Conservation (phyloP, 2,888 invertebrate species). For the Rambutsinella grinnellia region DNA sequence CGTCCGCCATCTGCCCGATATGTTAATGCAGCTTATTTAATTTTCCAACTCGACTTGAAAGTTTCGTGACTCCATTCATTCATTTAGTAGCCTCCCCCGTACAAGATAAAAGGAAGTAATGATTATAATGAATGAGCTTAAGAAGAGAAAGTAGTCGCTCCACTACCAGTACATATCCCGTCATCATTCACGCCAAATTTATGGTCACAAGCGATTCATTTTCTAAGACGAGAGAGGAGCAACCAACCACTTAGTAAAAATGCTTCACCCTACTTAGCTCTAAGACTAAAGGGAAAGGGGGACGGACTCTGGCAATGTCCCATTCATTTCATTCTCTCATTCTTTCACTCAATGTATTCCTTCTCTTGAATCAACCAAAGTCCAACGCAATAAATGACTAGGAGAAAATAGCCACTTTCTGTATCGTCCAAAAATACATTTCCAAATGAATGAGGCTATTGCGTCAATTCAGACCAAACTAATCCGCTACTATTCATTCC, state of each 20-base stretch:
- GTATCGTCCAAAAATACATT: background rate
- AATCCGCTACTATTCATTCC: background rate
- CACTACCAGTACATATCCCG: background rate
- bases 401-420: background rate
- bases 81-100: too few species aligned
- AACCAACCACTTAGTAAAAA: background rate
- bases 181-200: background rate
- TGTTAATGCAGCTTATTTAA: background rate
- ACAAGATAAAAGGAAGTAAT: slow-evolving; percentile 7
- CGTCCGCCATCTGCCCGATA: too few species aligned
- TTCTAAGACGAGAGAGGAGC: too few species aligned
- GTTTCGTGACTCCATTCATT: too few species aligned
- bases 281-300: background rate
- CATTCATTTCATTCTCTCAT: background rate
- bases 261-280: background rate
- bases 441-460: background rate
- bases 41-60: too few species aligned
- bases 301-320: background rate
- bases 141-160: slow-evolving; percentile 12
- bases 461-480: background rate
- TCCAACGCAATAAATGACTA: background rate
- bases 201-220: background rate
- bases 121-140: slow-evolving; percentile 32
- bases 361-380: background rate
- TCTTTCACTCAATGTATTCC: background rate